These are phyloP conservation scores for Diabrotica virgifera DNA, from an alignment of 1,140 invertebrate species.

Conservation along the genomic window DNA sequence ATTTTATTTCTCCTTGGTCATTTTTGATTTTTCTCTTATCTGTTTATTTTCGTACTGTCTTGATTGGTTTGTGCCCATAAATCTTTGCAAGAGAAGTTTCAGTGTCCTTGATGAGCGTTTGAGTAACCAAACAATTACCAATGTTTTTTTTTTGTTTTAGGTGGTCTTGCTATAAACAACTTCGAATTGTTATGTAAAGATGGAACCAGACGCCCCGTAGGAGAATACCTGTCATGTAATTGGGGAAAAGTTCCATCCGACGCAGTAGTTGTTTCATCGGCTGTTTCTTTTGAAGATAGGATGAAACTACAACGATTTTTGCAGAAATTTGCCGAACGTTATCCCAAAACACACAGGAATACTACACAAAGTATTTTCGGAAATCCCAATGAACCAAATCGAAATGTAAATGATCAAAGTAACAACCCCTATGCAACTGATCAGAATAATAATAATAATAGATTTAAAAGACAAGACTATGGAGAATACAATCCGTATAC, in stretches of 20 bases:
- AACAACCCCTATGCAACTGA: neutral
- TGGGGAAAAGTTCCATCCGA: constrained; percentile 85
- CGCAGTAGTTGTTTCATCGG: constrained; percentile 83
- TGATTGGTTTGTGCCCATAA: too few relatives aligned
- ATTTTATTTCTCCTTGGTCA: too few relatives aligned
- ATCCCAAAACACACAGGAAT: constrained; percentile 32
- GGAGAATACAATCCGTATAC: constrained; percentile 24
- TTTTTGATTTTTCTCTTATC: too few relatives aligned
- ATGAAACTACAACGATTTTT: constrained; percentile 61
- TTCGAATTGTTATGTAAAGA: constrained; percentile 88
- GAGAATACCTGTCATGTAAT: constrained; percentile 77
- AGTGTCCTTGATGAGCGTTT: too few relatives aligned
- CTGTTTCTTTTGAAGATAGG: constrained; percentile 59
- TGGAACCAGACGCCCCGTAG: constrained; percentile 66
- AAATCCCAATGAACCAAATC: constrained; percentile 18
- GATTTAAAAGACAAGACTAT: constrained; percentile 37
- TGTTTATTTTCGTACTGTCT: too few relatives aligned
- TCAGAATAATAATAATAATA: constrained; percentile 3
- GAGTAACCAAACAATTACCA: too few relatives aligned
- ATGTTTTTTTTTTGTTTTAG: constrained; percentile 42
- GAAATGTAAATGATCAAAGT: constrained; percentile 21
- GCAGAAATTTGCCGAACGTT: constrained; percentile 53
- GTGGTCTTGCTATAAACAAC: constrained; percentile 58
- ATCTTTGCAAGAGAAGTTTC: too few relatives aligned
- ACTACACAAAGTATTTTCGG: constrained; percentile 15